Evolutionary conservation across 2,113 vertebrate genomes (phyloP).

Genomic region (Equus przewalskii): DNA sequence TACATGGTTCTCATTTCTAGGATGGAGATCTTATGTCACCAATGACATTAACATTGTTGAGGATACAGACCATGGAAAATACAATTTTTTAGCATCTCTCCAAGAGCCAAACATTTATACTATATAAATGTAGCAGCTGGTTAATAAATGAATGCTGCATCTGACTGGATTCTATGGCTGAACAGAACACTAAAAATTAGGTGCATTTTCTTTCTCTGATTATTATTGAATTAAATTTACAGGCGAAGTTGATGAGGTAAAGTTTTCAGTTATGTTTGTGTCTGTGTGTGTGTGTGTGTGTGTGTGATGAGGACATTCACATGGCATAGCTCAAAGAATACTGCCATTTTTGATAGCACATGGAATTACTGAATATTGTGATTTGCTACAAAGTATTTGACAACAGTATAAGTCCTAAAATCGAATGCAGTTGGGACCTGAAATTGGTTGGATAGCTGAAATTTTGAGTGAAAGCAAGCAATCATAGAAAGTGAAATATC

Average conservation of each 20-base stretch:
- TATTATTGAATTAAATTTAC: background rate
- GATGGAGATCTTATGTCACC: background rate
- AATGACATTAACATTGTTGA: background rate
- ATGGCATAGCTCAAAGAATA: background rate
- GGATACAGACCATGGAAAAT: no score
- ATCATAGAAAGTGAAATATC: background rate
- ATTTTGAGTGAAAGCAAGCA: background rate
- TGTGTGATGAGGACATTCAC: background rate
- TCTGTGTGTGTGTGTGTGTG: rapidly evolving
- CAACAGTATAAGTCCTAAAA: background rate
- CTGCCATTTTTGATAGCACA: background rate
- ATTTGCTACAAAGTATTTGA: background rate
- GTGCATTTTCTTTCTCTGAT: no score
- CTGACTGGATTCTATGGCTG: background rate
- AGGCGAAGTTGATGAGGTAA: background rate
- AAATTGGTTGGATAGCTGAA: background rate
- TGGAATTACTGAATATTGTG: background rate
- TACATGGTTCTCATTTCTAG: background rate
- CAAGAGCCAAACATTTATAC: background rate
- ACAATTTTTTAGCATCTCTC: background rate
- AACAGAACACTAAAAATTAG: background rate
- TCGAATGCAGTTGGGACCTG: background rate
- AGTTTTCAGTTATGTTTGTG: background rate
- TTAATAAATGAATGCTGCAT: background rate
- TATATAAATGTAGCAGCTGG: background rate